A percentile compares a stretch with the other conserved stretches of the same genome.
phyloP scores from a whole-genome alignment of 2,888 invertebrate species.

The Protodeltote pygarga region DNA sequence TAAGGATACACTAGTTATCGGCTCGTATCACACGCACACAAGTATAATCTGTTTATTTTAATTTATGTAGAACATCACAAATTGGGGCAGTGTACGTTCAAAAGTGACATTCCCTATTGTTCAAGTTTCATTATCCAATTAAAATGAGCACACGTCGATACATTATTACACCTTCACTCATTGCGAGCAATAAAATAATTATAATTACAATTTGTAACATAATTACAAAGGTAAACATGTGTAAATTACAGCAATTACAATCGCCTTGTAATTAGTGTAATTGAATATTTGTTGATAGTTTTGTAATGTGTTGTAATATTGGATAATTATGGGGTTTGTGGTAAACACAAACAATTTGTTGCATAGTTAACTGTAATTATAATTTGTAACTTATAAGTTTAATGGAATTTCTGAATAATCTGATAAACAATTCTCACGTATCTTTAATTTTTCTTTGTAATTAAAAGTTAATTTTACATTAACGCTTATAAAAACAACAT shows the following conservation, averaged over 20 bases:
- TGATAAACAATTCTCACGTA: conserved; percentile 22
- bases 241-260: conserved; percentile 40
- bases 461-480: neutral
- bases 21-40: no score
- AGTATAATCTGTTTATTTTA: no score
- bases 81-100: no score
- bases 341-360: conserved; percentile 28
- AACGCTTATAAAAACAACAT: neutral
- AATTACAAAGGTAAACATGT: conserved; percentile 43
- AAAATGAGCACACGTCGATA: conserved; percentile 13
- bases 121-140: conserved; percentile 24
- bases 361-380: conserved; percentile 40
- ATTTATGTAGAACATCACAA: no score
- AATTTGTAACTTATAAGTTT: conserved; percentile 18
- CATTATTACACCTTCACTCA: conserved; percentile 5
- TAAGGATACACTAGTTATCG: no score
- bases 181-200: conserved; percentile 23
- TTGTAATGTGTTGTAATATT: conserved; percentile 40
- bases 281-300: conserved; percentile 42
- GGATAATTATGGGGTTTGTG: conserved; percentile 32
- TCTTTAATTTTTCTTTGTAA: conserved; percentile 8
- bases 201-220: conserved; percentile 31
- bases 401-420: conserved; percentile 17
- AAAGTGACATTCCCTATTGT: no score
- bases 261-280: conserved; percentile 38